Evolutionary conservation across 2,113 vertebrate species (phyloP), one percentile per base, ranked within the genome.

Genomic region (Paedocypris sp.): DNA sequence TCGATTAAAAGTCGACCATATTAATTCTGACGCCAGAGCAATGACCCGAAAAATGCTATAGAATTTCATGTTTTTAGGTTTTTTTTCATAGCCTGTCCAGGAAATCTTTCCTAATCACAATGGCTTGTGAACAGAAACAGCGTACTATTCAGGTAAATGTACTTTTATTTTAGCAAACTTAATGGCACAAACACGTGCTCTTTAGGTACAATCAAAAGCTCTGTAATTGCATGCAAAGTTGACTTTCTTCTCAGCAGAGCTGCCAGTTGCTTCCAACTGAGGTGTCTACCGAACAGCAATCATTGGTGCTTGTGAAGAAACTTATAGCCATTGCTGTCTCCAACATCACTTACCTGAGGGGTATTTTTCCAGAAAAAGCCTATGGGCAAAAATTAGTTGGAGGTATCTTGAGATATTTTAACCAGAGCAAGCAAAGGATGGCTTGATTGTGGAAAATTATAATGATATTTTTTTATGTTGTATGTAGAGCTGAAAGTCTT

Each of bases 321-420:
- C 89, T 98, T 1, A 72, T 98, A 66, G 94, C 94, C n/a, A 85
- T 98, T 46, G 89, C 91, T 0, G 85, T 98, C 7, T 98, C 94
- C 35, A 90, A 88, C 73, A 93, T 98, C 73, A 98, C 92, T 0
- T 98, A 98, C 64, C 88, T 98, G 10, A 84, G 95, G 58, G 94
- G 95, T 3, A 84, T 98, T 66, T 97, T 98, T 52, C 92, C 95
- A 6, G 92, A 92, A 67, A 86, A 82, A 68, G 92, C 95, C 66
- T 98, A 95, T 26, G 90, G 91, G 57, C 91, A 67, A 25, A 94
- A 91, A 91, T 91, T 90, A 51, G 72, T 98, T 36, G 92, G 93
- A 78, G 95, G 94, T 96, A 81, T 86, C n/a, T n/a, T n/a, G 6
- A 39, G 33, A 12, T 11, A 6, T 19, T 20, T 42, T 6, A 4